Evolutionary conservation across 2,888 invertebrate genomes (phyloP).

Genomic region (Fragum sueziense): DNA sequence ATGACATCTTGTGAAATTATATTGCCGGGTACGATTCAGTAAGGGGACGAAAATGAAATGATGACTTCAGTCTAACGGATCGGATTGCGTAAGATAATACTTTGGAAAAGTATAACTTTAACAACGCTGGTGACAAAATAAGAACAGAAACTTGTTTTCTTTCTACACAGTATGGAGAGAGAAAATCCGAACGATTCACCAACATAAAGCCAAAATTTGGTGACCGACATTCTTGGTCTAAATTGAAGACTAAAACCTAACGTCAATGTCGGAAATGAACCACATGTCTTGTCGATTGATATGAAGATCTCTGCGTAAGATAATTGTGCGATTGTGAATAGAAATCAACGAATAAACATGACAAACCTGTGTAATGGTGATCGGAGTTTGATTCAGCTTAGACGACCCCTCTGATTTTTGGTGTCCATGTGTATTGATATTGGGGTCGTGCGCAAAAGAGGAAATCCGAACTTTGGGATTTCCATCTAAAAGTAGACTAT

Average conservation of each 20-base stretch:
- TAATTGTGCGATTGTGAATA: background rate
- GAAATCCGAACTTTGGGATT: constrained; percentile 23
- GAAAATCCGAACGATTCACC: too few species aligned
- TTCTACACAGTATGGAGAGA: too few species aligned
- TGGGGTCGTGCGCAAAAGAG: constrained; percentile 45
- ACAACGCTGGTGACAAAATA: too few species aligned
- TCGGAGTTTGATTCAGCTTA: background rate
- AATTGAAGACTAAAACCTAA: background rate
- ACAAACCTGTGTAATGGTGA: background rate
- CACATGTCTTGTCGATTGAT: background rate
- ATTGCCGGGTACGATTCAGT: background rate
- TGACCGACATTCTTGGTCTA: background rate
- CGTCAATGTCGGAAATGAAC: background rate
- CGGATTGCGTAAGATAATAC: background rate
- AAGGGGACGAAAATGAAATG: background rate
- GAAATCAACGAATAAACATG: background rate
- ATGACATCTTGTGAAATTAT: too few species aligned
- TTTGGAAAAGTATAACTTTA: too few species aligned
- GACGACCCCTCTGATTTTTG: background rate
- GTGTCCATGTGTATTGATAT: background rate
- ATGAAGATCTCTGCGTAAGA: background rate
- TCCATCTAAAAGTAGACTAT: constrained; percentile 3
- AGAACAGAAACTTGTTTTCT: too few species aligned
- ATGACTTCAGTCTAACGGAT: background rate
- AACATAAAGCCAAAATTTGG: too few species aligned